phyloP scores from a whole-genome alignment of 2,888 invertebrate species.

The Hirtodrosophila confusa region DNA sequence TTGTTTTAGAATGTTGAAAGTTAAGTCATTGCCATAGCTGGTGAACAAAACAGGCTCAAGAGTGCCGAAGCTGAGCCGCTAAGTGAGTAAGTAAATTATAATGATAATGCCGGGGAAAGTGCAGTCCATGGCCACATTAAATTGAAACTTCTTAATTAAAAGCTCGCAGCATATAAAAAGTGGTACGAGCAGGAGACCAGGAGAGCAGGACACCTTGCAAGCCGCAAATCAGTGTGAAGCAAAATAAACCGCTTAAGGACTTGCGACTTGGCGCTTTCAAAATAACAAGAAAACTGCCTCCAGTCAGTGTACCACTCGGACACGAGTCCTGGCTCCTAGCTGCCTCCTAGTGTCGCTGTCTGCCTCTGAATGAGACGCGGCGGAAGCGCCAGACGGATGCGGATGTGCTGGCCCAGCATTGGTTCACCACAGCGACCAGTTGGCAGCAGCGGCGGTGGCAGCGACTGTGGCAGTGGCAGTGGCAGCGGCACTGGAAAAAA shows the following conservation, averaged over 20 bases:
- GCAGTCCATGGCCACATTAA: constrained; percentile 57
- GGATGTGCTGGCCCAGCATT: constrained; percentile 60
- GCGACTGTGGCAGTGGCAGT: not conserved
- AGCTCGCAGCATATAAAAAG: constrained; percentile 55
- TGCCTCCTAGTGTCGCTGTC: constrained; percentile 12
- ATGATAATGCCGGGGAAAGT: constrained; percentile 47
- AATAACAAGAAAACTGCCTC: constrained; percentile 75
- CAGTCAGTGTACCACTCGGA: constrained; percentile 52
- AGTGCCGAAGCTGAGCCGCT: constrained; percentile 13
- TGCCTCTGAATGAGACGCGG: constrained; percentile 24
- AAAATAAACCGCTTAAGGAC: constrained; percentile 79
- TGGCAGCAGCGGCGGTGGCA: constrained; percentile 39
- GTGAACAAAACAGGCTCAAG: constrained; percentile 1
- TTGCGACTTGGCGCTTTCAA: constrained; percentile 73
- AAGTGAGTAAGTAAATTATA: constrained; percentile 70
- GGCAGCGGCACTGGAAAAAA: constrained; percentile 62
- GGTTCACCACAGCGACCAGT: constrained; percentile 59
- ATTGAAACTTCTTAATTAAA: constrained; percentile 76
- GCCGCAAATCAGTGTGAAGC: constrained; percentile 73
- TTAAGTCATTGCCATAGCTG: constrained; percentile 13
- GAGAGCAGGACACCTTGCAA: constrained; percentile 52
- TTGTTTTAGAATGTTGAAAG: constrained; percentile 18
- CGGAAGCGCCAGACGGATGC: constrained; percentile 68
- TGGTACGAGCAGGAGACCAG: not conserved
- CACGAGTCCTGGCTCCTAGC: constrained; percentile 25